These are phyloP conservation scores for Theodoxus fluviatilis DNA, from an alignment of 2,888 invertebrate species.

Conservation along the genomic window DNA sequence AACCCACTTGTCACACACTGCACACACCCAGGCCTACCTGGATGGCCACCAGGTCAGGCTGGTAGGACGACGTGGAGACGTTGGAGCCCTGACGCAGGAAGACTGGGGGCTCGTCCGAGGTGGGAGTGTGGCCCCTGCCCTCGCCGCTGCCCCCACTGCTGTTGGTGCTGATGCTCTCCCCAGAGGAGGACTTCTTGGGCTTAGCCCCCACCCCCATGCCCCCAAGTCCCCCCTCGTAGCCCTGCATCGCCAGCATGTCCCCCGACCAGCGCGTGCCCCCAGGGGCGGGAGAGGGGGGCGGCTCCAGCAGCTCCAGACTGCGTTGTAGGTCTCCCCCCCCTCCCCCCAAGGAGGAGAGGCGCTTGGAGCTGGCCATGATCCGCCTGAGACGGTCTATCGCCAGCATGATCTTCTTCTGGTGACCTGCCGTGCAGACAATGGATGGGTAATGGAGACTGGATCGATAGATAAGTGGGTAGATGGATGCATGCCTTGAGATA, in stretches of 20 bases:
- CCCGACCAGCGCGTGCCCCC: slow-evolving; percentile 47
- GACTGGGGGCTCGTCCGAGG: slow-evolving; percentile 28
- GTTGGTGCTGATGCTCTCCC: slow-evolving; percentile 51
- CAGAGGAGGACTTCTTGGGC: slow-evolving; percentile 50
- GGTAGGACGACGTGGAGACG: slow-evolving; percentile 37
- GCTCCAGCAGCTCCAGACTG: slow-evolving; percentile 48
- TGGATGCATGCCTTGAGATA: too few species aligned
- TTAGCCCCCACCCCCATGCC: slow-evolving; percentile 32
- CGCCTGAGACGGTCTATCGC: slow-evolving; percentile 97
- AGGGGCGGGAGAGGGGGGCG: slow-evolving; percentile 46
- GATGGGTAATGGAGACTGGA: too few species aligned
- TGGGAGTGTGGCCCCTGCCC: slow-evolving; percentile 13
- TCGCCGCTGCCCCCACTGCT: slow-evolving; percentile 40
- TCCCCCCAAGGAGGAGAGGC: slow-evolving; percentile 53
- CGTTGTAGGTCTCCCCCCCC: slow-evolving; percentile 39
- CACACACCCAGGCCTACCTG: too few species aligned
- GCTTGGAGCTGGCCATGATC: slow-evolving; percentile 64
- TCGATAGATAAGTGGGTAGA: too few species aligned
- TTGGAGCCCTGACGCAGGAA: slow-evolving; percentile 32
- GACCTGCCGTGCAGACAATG: slow-evolving; percentile 75
- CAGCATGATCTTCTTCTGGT: slow-evolving; percentile 96
- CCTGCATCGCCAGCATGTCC: slow-evolving; percentile 39
- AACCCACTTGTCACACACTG: too few species aligned
- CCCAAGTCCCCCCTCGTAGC: slow-evolving; percentile 26
- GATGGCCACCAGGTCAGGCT: slow-evolving; percentile 66